Evolutionary conservation across 2,888 invertebrate genomes (phyloP), one percentile per base, ranked within the genome.

Genomic region (Sipunculus nudus): DNA sequence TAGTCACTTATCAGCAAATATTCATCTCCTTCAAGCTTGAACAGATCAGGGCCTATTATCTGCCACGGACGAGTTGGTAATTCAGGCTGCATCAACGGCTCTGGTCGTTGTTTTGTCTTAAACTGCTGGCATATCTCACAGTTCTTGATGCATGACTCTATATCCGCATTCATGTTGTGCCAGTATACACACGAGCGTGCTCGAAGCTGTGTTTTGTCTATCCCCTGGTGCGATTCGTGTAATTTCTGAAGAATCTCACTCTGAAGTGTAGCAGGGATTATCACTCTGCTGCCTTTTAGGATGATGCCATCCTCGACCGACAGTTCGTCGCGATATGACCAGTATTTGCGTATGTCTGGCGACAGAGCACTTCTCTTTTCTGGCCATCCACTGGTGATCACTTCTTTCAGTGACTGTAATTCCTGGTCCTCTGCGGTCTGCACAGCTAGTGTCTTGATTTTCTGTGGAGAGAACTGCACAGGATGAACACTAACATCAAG

Each of bases 161-260:
- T 66, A 41, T 57, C 58, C 29, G 45, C 41, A 52, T 64, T 66
- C 23, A 66, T 61, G 16, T 58, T 53, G n/a, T 46, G 45, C 63
- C 66, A 64, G 29, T 31, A 64, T 6, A 66, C 53, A 21, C 19
- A 45, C 32, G 47, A 43, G 28, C 47, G 19, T 13, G 63, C 63
- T 13, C 46, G 43, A 19, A 53, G 40, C 10, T 47, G 48, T n/a
- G 61, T 54, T 43, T 61, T 64, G 28, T 59, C 59, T 6, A 58
- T 25, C 16, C 58, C 58, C 26, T 55, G 56, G 19, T 55, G 56
- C 21, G 10, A 8, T 10, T 6, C 23, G 26, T 67, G 64, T 23
- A 59, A 32, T 31, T 67, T 52, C 13, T 38, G 1, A 4, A 65
- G 45, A 13, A 61, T 54, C 25, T 55, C 32, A 3, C 49, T 19